These are phyloP conservation scores for Zophobas morio DNA, from an alignment of 1,140 invertebrate genomes.

Conservation along the genomic window DNA sequence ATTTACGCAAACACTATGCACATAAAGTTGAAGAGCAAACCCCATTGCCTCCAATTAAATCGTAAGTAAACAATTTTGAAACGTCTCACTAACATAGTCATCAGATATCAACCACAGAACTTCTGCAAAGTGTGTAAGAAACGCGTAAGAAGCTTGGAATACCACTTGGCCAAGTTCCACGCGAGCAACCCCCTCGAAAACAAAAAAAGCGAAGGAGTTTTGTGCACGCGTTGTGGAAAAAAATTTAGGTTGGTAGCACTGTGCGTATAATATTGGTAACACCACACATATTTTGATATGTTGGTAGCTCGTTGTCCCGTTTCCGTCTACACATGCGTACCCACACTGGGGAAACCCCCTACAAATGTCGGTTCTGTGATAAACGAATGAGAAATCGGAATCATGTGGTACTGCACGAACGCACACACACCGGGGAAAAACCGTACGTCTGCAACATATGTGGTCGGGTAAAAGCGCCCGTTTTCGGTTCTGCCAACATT, in stretches of 20 bases:
- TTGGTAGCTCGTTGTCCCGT: conserved; percentile 47
- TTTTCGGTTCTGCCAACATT: not conserved
- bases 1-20: not conserved
- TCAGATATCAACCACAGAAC: conserved; percentile 13
- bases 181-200: not conserved
- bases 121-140: conserved; percentile 40
- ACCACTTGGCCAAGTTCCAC: conserved; percentile 25
- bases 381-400: conserved; percentile 42
- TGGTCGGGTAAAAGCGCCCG: conserved; percentile 52
- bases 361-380: conserved; percentile 53
- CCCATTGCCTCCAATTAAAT: not conserved
- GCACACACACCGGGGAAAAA: conserved; percentile 60
- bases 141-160: conserved; percentile 30
- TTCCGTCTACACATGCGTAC: conserved; percentile 66
- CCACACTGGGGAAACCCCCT: conserved; percentile 62
- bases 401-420: conserved; percentile 50
- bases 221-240: conserved; percentile 55
- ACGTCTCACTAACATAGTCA: too few species aligned
- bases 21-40: too few species aligned
- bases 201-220: conserved; percentile 2
- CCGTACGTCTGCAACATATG: conserved; percentile 65
- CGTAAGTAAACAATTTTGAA: not conserved
- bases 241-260: conserved; percentile 46
- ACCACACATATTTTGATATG: not conserved
- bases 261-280: not conserved